These are phyloP conservation scores for Melipona bicolor DNA, from an alignment of 2,888 invertebrate species.

Conservation along the genomic window DNA sequence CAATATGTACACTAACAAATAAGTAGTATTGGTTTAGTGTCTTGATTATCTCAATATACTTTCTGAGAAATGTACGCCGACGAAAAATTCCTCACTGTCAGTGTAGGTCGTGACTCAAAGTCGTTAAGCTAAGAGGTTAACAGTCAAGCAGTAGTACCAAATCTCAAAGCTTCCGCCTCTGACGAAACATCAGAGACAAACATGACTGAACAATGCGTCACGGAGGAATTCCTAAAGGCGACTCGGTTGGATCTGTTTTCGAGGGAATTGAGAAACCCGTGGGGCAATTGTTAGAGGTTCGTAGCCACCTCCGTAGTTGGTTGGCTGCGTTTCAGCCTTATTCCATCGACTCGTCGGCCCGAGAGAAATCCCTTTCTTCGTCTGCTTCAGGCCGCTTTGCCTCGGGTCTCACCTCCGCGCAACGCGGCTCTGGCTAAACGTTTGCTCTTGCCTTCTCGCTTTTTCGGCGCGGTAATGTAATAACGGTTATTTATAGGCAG, in stretches of 20 bases:
- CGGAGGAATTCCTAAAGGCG: not conserved
- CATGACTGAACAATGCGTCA: not conserved
- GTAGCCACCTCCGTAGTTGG: not conserved
- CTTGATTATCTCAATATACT: no score
- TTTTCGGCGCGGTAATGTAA: conserved; percentile 66
- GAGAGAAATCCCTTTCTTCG: conserved; percentile 34
- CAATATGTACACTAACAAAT: no score
- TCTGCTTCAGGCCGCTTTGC: conserved; percentile 14
- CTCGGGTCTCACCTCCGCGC: conserved; percentile 33
- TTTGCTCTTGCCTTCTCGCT: conserved; percentile 48
- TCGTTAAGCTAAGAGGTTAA: no score
- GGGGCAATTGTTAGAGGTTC: not conserved
- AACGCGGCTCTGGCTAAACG: conserved; percentile 56
- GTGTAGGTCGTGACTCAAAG: no score
- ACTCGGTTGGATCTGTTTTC: not conserved
- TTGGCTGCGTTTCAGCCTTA: conserved; percentile 10
- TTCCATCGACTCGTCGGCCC: conserved; percentile 5
- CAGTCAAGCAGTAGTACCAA: not conserved
- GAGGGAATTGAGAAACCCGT: not conserved
- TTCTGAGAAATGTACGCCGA: no score
- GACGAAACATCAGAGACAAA: conserved; percentile 1
- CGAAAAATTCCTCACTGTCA: no score
- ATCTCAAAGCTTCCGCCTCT: not conserved
- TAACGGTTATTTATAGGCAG: conserved; percentile 71
- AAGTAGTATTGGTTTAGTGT: no score